These are phyloP conservation scores for Ormyrus rosae DNA, from an alignment of 2,888 invertebrate genomes.

Conservation along the genomic window DNA sequence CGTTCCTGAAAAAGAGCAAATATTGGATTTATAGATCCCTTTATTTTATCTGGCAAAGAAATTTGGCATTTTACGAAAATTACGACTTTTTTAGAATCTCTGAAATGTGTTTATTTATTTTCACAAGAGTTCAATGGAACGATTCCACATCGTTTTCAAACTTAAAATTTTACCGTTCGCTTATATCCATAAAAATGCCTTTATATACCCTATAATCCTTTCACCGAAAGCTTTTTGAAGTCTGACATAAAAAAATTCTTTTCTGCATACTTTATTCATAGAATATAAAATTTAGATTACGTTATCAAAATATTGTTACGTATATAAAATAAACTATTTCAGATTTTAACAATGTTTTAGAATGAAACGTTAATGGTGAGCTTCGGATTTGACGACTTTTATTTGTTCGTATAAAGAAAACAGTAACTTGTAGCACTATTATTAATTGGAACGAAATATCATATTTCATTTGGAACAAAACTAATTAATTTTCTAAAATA, in stretches of 20 bases:
- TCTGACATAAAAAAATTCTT: slow-evolving; percentile 35
- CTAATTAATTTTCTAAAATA: no score
- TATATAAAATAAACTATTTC: not conserved
- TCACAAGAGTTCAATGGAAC: not conserved
- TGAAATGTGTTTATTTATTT: slow-evolving; percentile 28
- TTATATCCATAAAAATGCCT: slow-evolving; percentile 36
- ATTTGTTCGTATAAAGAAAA: no score
- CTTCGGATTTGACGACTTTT: no score
- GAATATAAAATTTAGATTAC: slow-evolving; percentile 23
- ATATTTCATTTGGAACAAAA: no score
- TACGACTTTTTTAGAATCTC: slow-evolving; percentile 14
- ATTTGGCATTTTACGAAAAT: not conserved
- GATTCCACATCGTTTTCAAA: slow-evolving; percentile 27
- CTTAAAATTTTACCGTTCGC: slow-evolving; percentile 29
- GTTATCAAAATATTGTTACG: slow-evolving; percentile 11
- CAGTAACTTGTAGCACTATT: no score
- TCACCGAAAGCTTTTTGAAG: slow-evolving; percentile 37
- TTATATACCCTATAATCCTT: slow-evolving; percentile 34
- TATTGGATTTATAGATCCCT: no score
- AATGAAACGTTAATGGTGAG: no score
- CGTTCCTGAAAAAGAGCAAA: no score
- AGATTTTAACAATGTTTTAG: no score
- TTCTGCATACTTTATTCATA: slow-evolving; percentile 37
- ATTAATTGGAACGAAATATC: no score
- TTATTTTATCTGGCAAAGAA: not conserved